Evolutionary conservation across 2,113 vertebrate species (phyloP), one percentile per base, ranked within the genome.

Genomic region (Petaurus breviceps): DNA sequence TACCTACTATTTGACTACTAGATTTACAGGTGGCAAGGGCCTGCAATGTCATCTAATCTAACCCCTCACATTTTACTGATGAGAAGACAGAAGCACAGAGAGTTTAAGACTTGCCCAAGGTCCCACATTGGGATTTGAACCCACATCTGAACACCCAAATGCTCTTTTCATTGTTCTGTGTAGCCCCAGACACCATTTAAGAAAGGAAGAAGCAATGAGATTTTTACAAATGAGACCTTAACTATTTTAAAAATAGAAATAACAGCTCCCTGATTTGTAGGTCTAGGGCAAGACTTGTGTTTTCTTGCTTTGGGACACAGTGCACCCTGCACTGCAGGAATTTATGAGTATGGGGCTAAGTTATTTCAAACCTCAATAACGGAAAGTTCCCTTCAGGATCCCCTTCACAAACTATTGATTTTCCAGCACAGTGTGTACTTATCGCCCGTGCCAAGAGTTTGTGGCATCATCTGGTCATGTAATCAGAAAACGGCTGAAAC

Each of bases 401-500:
- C 68, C 93, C 92, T 92, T 94, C 94, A 97, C 97, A 98, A 98
- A 51, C 52, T 97, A 96, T 96, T 95, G 95, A 95, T 96, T 98
- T 98, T 97, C 97, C 94, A 97, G 97, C 90, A 97, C 95, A 96
- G 91, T 3, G 0, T 54, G 90, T 91, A 90, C 91, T 94, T 92
- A 92, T 97, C 94, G 61, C 91, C 94, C 90, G 96, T 95, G 95
- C 94, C 97, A 98, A 95, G 93, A 92, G 37, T 97, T 97, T 97
- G 90, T 95, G 94, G 97, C 90, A 97, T 98, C 95, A 96, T 97
- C 96, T 96, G 94, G 95, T 93, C 53, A 84, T 95, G 93, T 94
- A 97, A 98, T 98, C 97, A 96, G 97, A 96, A 97, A 96, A 94
- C 37, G 47, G 47, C 90, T 97, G 95, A 97, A 96, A 96, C 91